These are phyloP conservation scores for Yponomeuta evonymella DNA, from an alignment of 2,888 invertebrate genomes.

Conservation along the genomic window DNA sequence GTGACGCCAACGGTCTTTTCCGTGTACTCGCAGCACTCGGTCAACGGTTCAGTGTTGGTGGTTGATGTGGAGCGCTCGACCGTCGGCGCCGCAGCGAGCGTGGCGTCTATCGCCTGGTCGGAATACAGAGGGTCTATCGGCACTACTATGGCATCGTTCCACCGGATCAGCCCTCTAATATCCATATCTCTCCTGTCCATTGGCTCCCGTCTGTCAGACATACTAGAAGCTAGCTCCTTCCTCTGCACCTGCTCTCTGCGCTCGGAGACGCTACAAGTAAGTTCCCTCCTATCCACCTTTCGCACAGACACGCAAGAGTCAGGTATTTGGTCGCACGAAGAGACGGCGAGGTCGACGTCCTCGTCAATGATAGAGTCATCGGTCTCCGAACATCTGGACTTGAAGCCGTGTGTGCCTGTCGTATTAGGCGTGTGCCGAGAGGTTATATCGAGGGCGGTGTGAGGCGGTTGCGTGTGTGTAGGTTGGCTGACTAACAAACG, in stretches of 20 bases:
- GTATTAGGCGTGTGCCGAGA: neutral
- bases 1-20: neutral
- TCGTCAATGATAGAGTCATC: neutral
- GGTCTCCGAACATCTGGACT: neutral
- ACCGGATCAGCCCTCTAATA: neutral
- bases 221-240: neutral
- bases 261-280: neutral
- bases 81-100: constrained; percentile 21
- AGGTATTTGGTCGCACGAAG: neutral
- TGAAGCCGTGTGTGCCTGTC: neutral
- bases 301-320: neutral
- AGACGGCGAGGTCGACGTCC: neutral
- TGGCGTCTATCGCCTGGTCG: neutral
- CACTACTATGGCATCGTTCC: neutral
- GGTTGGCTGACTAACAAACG: neutral
- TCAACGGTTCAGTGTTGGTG: neutral
- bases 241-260: neutral
- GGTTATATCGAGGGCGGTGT: neutral
- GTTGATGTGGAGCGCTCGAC: neutral
- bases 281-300: neutral
- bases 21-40: too few species aligned
- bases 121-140: neutral
- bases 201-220: neutral
- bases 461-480: neutral
- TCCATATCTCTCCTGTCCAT: neutral